These are phyloP conservation scores for Apodemia mormo DNA, from an alignment of 2,888 invertebrate species.

Conservation along the genomic window DNA sequence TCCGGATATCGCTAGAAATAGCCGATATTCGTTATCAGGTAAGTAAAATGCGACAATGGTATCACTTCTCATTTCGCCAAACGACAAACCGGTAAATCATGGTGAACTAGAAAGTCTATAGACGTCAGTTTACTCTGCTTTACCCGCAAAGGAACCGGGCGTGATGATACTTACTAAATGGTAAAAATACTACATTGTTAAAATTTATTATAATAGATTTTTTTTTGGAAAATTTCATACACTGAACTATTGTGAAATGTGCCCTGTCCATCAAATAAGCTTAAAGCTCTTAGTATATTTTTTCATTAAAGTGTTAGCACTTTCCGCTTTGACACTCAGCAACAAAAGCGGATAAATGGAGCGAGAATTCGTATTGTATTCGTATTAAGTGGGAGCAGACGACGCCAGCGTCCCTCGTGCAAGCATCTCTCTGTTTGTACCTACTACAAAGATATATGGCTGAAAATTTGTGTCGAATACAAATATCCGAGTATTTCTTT, in stretches of 20 bases:
- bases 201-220: too few relatives aligned
- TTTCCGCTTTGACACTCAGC: constrained; percentile 20
- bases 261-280: background rate
- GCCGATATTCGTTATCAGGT: too few relatives aligned
- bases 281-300: background rate
- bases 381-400: constrained; percentile 21
- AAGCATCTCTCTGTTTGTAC: constrained; percentile 8
- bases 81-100: too few relatives aligned
- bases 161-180: too few relatives aligned
- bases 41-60: too few relatives aligned
- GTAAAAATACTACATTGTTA: too few relatives aligned
- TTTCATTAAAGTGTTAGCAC: constrained; percentile 13
- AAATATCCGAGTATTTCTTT: background rate
- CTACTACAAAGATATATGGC: constrained; percentile 1
- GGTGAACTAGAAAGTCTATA: too few relatives aligned
- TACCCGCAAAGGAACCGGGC: too few relatives aligned
- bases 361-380: constrained; percentile 24
- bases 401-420: constrained; percentile 7
- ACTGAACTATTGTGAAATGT: background rate
- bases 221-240: background rate
- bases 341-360: constrained; percentile 22
- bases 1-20: too few relatives aligned
- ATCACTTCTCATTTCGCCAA: too few relatives aligned
- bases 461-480: background rate
- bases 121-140: too few relatives aligned